Base-by-base conservation (phyloP, 2,888 invertebrate genomes). In the Desoria tigrina region DNA sequence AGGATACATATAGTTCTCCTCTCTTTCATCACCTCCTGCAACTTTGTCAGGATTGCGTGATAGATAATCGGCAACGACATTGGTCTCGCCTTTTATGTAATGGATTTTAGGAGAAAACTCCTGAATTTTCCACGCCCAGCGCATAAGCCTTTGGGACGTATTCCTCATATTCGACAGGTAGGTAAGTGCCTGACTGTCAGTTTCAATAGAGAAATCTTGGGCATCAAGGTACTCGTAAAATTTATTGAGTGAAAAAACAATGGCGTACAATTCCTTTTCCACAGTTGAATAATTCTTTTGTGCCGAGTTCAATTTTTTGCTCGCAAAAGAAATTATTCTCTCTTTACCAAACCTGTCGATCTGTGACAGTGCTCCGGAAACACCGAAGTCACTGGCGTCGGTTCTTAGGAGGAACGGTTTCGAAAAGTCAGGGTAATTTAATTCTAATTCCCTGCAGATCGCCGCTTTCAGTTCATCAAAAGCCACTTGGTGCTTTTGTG, bases 381-480 rank as follows among this genome's bases (percentile, higher is more conserved):
- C 42, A 9, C 62, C 62, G 1, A 16, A 1, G 28, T 27, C 16
- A 23, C 51, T 21, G 7, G 58, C 66, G 23, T 66, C 66, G 1
- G 39, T 37, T 7, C 59, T 16, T 1, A 62, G 24, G 28, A 62
- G 32, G 18, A 66, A 66, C 1, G 62, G 62, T 42, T 62, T 53
- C 0, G 11, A 11, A 45, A 58, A 66, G n/a, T 61, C 61, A 1
- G 66, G 66, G 23, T 57, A 28, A 9, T 42, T 42, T 7, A 57
- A 26, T 21, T 57, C 23, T 16, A 61, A n/a, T 39, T 61, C 32
- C 1, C 26, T 16, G 2, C 42, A 11, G 14, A 75, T 59, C 42
- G 58, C 55, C 2, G 59, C 0, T 51, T 71, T 72, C 11, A 75
- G 27, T 2, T 49, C n/a, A 0, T 69, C 24, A 49, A 74, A 74